Percentiles rank a stretch among this genome's conserved stretches.
phyloP scores from a whole-genome alignment of 2,113 vertebrate species.

The Seriola dumerili region DNA sequence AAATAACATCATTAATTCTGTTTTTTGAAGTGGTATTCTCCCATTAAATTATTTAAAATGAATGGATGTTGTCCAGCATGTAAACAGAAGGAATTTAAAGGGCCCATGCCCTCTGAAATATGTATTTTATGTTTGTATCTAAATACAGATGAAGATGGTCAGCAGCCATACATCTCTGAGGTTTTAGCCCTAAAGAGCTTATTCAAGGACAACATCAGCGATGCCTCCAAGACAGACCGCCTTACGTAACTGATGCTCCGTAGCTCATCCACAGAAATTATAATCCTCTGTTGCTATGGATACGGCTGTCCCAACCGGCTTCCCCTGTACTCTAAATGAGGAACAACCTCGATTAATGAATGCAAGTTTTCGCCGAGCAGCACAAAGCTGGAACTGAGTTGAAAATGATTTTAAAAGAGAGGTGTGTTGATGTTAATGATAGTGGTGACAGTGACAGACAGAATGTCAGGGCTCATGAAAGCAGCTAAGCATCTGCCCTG shows the following conservation, averaged over 20 bases:
- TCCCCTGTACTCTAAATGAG: conserved; percentile 60
- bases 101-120: background rate
- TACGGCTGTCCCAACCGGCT: conserved; percentile 69
- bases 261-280: conserved; percentile 69
- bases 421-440: background rate
- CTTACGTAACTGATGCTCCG: conserved; percentile 71
- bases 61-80: background rate
- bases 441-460: background rate
- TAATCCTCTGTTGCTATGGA: conserved; percentile 81
- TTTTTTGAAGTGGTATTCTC: background rate
- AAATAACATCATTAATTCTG: background rate
- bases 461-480: conserved; percentile 1
- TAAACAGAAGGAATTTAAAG: conserved; percentile 2
- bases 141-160: background rate
- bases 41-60: background rate
- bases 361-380: conserved; percentile 24
- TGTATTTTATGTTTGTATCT: conserved; percentile 1
- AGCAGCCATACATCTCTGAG: conserved; percentile 3
- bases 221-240: conserved; percentile 64
- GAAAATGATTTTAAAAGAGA: conserved; percentile 33
- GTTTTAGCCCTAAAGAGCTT: conserved; percentile 42
- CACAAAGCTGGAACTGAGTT: conserved; percentile 32
- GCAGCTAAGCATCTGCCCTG: background rate
- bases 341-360: conserved; percentile 71
- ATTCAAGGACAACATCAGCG: conserved; percentile 61